phyloP scores from a whole-genome alignment of 2,113 vertebrate genomes.

The Cariama cristata region DNA sequence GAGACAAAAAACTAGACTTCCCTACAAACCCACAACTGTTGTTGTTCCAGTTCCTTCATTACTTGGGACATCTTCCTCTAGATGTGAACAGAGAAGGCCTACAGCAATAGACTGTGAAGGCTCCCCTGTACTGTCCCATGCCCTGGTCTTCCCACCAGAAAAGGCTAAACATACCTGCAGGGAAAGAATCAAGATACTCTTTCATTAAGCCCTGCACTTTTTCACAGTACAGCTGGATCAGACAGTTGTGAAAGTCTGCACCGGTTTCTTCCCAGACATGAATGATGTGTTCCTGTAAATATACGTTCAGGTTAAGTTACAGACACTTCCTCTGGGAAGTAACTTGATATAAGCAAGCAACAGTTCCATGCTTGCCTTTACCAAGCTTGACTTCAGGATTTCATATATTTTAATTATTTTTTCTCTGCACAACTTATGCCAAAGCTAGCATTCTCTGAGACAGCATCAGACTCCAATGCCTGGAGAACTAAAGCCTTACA shows the following conservation, averaged over 20 bases:
- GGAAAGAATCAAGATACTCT: constrained; percentile 88
- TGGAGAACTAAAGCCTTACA: neutral
- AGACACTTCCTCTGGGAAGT: neutral
- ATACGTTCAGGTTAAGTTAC: neutral
- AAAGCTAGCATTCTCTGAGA: neutral
- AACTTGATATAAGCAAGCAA: neutral
- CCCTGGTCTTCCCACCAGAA: neutral
- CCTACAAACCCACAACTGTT: neutral
- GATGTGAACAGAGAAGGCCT: neutral
- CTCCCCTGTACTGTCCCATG: neutral
- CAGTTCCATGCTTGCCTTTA: neutral
- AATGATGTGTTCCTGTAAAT: constrained; percentile 89
- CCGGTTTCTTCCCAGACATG: constrained; percentile 89
- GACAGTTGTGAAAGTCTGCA: constrained; percentile 92
- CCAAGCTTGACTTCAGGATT: neutral
- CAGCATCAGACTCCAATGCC: neutral
- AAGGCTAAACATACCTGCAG: constrained; percentile 81
- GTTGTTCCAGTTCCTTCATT: neutral
- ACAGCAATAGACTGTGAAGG: neutral
- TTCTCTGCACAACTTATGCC: neutral
- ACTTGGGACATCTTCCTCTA: neutral
- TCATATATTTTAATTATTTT: neutral
- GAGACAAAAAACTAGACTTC: neutral
- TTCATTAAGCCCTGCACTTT: constrained; percentile 96
- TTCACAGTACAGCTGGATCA: constrained; percentile 95